phyloP scores from a whole-genome alignment of 2,797 vertebrate genomes.

The Momotus momota region DNA sequence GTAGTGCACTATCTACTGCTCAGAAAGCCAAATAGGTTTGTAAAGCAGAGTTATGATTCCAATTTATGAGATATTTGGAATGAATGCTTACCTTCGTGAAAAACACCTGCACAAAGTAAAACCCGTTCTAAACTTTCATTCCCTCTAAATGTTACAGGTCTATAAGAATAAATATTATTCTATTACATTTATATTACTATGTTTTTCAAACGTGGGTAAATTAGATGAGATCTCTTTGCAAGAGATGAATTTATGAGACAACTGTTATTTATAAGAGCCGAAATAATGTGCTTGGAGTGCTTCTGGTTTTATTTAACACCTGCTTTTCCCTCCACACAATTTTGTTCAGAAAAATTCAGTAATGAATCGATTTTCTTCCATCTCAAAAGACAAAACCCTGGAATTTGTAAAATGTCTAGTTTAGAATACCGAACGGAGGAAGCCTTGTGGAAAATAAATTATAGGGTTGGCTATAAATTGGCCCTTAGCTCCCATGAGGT shows the following conservation, averaged over 20 bases:
- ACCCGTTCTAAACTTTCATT: background rate
- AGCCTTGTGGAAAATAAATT: constrained; percentile 11
- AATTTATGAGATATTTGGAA: constrained; percentile 6
- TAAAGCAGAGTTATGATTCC: constrained; percentile 1
- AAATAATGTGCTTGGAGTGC: background rate
- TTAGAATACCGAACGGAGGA: background rate
- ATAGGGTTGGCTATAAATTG: background rate
- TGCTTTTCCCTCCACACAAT: background rate
- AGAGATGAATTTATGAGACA: constrained; percentile 21
- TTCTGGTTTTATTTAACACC: background rate
- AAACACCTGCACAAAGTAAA: background rate
- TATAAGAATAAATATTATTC: constrained; percentile 14
- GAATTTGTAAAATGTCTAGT: background rate
- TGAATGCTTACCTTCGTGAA: background rate
- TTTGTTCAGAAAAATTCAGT: constrained; percentile 4
- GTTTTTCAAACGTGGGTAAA: background rate
- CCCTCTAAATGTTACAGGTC: background rate
- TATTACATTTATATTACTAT: background rate
- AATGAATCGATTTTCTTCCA: background rate
- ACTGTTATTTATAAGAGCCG: background rate
- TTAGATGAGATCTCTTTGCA: background rate
- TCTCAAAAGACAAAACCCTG: constrained; percentile 3
- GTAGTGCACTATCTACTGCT: background rate
- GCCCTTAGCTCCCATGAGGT: background rate
- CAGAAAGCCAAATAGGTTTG: background rate